Conservation (phyloP, 2,888 invertebrate species). For the Rhorus exstirpatorius region DNA sequence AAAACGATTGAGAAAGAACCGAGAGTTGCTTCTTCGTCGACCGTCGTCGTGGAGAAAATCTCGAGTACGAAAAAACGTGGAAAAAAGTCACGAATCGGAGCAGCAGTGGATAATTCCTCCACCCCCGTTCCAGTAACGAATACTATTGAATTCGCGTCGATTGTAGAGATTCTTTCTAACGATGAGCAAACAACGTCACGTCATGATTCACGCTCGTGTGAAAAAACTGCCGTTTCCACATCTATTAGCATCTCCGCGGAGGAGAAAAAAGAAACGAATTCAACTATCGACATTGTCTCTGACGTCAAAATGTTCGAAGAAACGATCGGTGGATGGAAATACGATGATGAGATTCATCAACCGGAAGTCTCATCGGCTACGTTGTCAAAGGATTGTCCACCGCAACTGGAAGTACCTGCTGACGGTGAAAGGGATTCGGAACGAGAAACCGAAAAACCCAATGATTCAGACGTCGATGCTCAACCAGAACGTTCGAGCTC, state of each 20-base stretch:
- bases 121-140: slow-evolving; percentile 5
- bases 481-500: slow-evolving; percentile 78
- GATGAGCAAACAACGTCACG: slow-evolving; percentile 16
- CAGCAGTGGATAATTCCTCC: background rate
- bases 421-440: slow-evolving; percentile 50
- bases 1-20: slow-evolving; percentile 13
- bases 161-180: slow-evolving; percentile 18
- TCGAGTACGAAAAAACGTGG: slow-evolving; percentile 55
- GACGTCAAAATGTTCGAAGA: slow-evolving; percentile 56
- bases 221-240: slow-evolving; percentile 3
- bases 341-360: slow-evolving; percentile 79
- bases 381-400: slow-evolving; percentile 71
- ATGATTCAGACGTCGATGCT: slow-evolving; percentile 78
- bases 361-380: background rate
- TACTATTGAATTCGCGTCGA: slow-evolving; percentile 35
- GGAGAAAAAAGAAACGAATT: background rate
- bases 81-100: slow-evolving; percentile 49
- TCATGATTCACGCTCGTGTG: slow-evolving; percentile 25
- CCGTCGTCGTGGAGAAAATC: slow-evolving; percentile 39
- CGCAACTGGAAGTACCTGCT: slow-evolving; percentile 37
- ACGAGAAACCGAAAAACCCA: slow-evolving; percentile 74
- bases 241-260: slow-evolving; percentile 3
- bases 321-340: slow-evolving; percentile 55
- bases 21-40: background rate
- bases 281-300: background rate